phyloP scores from a whole-genome alignment of 2,113 vertebrate genomes.

The Pedetes capensis region DNA sequence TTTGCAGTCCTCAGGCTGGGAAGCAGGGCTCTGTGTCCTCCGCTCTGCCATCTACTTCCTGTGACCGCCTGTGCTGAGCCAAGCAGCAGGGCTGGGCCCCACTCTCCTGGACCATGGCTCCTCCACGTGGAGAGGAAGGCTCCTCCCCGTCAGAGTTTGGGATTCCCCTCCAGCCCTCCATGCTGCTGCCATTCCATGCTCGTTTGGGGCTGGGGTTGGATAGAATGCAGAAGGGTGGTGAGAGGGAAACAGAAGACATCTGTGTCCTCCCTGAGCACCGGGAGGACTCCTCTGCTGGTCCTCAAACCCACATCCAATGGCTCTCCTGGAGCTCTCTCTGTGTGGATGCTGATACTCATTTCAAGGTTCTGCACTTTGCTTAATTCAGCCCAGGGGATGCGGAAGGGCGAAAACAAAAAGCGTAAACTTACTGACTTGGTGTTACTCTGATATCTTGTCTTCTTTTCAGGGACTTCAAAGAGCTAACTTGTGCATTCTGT shows the following conservation, averaged over 20 bases:
- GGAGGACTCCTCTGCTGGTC: not conserved
- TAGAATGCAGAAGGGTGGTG: not conserved
- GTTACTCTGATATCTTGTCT: not conserved
- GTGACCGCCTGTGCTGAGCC: not conserved
- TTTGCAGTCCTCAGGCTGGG: not conserved
- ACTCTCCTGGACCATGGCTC: rapidly evolving
- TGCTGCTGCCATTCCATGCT: not conserved
- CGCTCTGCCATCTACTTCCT: not conserved
- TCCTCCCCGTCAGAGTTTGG: not conserved
- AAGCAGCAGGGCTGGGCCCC: not conserved
- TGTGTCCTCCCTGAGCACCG: not conserved
- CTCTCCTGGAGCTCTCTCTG: not conserved
- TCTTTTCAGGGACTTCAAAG: not conserved
- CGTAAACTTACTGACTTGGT: not conserved
- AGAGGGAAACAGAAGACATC: not conserved
- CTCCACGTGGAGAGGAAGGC: not conserved
- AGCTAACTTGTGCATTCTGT: not conserved
- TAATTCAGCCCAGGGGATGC: not conserved
- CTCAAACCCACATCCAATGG: not conserved
- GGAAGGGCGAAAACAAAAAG: not conserved
- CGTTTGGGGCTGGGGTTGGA: not conserved
- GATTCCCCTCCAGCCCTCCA: not conserved
- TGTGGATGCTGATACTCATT: not conserved
- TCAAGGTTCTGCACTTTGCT: not conserved
- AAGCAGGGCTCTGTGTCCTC: not conserved